Percentiles rank a stretch among this genome's conserved stretches.
phyloP scores from a whole-genome alignment of 2,888 invertebrate genomes.

The Trilocha varians region DNA sequence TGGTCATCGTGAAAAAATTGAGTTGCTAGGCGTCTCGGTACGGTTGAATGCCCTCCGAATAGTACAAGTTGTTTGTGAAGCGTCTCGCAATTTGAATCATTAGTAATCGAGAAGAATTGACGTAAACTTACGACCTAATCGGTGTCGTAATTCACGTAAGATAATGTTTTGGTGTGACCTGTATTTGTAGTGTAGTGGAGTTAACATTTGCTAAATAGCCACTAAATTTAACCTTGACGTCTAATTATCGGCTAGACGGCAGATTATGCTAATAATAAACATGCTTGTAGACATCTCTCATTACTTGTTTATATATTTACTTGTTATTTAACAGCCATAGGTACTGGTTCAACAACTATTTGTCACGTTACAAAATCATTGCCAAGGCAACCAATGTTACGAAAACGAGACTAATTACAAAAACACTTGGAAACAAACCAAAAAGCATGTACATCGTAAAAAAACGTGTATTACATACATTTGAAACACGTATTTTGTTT shows the following conservation, averaged over 20 bases:
- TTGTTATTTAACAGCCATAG: slow-evolving; percentile 7
- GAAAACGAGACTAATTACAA: background rate
- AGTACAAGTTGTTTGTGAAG: slow-evolving; percentile 35
- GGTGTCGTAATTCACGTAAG: too few species aligned
- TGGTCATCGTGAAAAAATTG: slow-evolving; percentile 58
- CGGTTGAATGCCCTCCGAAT: slow-evolving; percentile 64
- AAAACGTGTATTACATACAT: too few species aligned
- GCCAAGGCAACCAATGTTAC: background rate
- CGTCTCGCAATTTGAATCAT: slow-evolving; percentile 34
- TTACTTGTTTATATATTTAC: slow-evolving; percentile 5
- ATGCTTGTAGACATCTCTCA: slow-evolving; percentile 8
- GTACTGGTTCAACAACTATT: slow-evolving; percentile 6
- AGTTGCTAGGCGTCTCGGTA: slow-evolving; percentile 40
- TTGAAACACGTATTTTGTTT: too few species aligned
- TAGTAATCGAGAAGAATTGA: slow-evolving; percentile 32
- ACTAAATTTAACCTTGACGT: slow-evolving; percentile 23
- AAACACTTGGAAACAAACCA: background rate
- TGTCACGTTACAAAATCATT: background rate
- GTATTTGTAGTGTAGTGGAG: too few species aligned
- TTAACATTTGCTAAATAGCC: slow-evolving; percentile 2
- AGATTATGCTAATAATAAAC: slow-evolving; percentile 14
- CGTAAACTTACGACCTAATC: slow-evolving; percentile 27
- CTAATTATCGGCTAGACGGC: slow-evolving; percentile 19
- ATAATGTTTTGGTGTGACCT: too few species aligned
- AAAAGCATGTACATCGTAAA: too few species aligned